phyloP scores from a whole-genome alignment of 2,888 invertebrate genomes.

The Allacma fusca region DNA sequence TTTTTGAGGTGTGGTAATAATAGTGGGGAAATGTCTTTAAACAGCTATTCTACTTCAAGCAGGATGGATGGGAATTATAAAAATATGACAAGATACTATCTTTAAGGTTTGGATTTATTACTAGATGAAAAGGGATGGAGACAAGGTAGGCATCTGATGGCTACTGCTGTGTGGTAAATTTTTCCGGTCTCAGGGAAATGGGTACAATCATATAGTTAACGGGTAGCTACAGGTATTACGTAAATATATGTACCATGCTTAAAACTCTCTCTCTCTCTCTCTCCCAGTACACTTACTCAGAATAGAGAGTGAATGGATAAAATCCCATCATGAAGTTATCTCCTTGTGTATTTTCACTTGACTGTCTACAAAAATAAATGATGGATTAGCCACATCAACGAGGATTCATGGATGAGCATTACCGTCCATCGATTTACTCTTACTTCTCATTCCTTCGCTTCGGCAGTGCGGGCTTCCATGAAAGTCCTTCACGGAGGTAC shows the following conservation, averaged over 20 bases:
- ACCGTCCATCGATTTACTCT: conserved; percentile 23
- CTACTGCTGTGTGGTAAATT: too few species aligned
- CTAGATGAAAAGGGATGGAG: background rate
- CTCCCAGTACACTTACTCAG: too few species aligned
- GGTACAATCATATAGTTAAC: too few species aligned
- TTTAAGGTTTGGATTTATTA: background rate
- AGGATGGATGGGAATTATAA: conserved; percentile 16
- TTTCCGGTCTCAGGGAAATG: too few species aligned
- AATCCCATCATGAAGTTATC: conserved; percentile 9
- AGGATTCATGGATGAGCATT: conserved; percentile 25
- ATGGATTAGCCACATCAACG: conserved; percentile 34
- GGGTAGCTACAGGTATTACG: too few species aligned
- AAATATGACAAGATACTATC: conserved; percentile 3
- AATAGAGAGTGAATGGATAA: conserved; percentile 2
- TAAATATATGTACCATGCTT: too few species aligned
- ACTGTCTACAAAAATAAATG: conserved; percentile 38
- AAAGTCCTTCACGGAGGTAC: too few species aligned
- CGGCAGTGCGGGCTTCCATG: too few species aligned
- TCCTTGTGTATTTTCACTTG: conserved; percentile 14
- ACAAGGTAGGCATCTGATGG: too few species aligned
- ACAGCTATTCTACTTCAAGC: background rate
- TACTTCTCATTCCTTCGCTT: background rate
- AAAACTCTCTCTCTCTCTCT: too few species aligned
- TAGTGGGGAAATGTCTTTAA: background rate
- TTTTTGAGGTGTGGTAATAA: background rate